Base-by-base conservation (phyloP, 2,113 vertebrate genomes). In the Grus americana region DNA sequence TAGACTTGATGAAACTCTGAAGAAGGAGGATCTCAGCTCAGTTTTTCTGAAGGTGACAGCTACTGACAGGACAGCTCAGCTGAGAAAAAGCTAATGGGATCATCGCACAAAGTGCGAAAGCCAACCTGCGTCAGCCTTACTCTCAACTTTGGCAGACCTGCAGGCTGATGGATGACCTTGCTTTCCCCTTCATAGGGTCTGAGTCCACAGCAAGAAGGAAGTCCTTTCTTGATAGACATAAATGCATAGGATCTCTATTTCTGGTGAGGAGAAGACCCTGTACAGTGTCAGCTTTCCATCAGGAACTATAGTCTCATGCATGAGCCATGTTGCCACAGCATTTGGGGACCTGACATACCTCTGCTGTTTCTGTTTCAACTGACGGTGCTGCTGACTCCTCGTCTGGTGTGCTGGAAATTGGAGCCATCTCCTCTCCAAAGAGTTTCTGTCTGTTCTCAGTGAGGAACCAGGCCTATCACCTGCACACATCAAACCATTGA, bases 331-430 rank as follows among this genome's bases (percentile, higher is more conserved):
- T 40, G 38, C 38, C 61, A 42, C 61, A 63, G 38, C 3, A 1
- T 40, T 63, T 42, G 26, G 29, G 61, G 23, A 63, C 38, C 26
- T 63, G 36, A 63, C 11, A 13, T 42, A 40, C 3, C 26, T 40
- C 36, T 63, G 36, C 15, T 27, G 26, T 27, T 63, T 40, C 23
- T 42, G 38, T 26, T 63, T 47, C 44, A 76, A 26, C 6, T 24
- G n/a, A 30, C 6, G 5, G 15, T 67, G 44, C 30, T 42, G 24
- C 8, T 2, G 1, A 23, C 10, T 59, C 26, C 19, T 36, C 6
- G 2, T 9, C 30, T 9, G 3, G 26, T n/a, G 30, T 1, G 1
- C 15, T 24, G 5, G 8, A n/a, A 44, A 26, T 13, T 30, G 16
- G 21, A 52, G 7, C 26, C 21, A 21, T 19, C 14, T 62, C 23